Conservation (phyloP, 2,797 vertebrate species). For the Acipenser ruthenus region DNA sequence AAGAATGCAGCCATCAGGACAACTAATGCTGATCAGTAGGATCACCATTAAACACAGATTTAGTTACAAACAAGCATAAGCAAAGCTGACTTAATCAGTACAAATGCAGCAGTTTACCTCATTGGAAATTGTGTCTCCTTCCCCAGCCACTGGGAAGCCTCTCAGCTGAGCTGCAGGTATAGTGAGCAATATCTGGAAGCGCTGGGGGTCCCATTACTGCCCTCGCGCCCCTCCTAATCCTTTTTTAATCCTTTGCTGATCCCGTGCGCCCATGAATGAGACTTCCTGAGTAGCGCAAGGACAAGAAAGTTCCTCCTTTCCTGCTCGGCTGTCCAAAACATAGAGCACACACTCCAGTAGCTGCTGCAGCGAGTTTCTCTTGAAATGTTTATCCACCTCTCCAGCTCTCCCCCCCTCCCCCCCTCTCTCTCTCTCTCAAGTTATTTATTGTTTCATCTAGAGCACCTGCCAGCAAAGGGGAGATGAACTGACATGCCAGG, state of each 20-base stretch:
- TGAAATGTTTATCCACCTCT: conserved; percentile 30
- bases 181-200: neutral
- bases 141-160: neutral
- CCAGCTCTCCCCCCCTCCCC: conserved; percentile 39
- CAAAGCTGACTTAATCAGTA: too few species aligned
- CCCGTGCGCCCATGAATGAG: too few species aligned
- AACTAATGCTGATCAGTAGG: too few species aligned
- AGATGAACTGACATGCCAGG: conserved; percentile 13
- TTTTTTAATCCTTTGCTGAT: neutral
- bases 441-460: conserved; percentile 59
- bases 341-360: neutral
- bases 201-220: neutral
- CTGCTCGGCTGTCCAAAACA: neutral
- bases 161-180: neutral
- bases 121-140: neutral
- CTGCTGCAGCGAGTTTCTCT: too few species aligned
- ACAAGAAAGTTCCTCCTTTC: too few species aligned
- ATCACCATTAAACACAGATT: too few species aligned
- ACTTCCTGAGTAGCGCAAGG: too few species aligned
- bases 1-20: too few species aligned
- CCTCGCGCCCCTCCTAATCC: neutral
- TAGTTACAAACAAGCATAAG: too few species aligned
- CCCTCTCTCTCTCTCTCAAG: conserved; percentile 38
- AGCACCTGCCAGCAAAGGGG: conserved; percentile 51
- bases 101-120: neutral